Conservation (phyloP, 2,888 invertebrate genomes). For the Cecidostiba fungosa region DNA sequence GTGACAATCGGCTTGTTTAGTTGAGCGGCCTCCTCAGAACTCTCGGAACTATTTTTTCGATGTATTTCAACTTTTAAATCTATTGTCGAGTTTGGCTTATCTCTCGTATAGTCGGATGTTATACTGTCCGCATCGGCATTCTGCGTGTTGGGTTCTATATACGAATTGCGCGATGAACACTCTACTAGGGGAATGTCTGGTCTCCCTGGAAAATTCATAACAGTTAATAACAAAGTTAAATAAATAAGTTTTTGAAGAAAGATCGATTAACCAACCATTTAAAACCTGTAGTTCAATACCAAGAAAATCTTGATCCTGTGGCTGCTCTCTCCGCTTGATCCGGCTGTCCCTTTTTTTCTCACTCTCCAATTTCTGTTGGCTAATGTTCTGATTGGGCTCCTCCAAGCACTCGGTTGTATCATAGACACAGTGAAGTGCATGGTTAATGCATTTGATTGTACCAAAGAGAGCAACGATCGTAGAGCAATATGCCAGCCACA, state of each 20-base stretch:
- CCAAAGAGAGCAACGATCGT: slow-evolving; percentile 91
- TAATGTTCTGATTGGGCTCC: slow-evolving; percentile 83
- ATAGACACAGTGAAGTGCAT: slow-evolving; percentile 95
- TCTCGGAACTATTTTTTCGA: slow-evolving; percentile 94
- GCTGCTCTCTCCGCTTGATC: slow-evolving; percentile 78
- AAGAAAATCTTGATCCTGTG: slow-evolving; percentile 77
- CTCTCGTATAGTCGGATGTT: slow-evolving; percentile 78
- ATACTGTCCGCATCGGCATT: slow-evolving; percentile 79
- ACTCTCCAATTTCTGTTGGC: slow-evolving; percentile 80
- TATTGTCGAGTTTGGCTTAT: slow-evolving; percentile 80
- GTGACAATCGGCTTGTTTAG: slow-evolving; percentile 73
- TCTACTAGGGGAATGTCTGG: slow-evolving; percentile 81
- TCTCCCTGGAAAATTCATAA: slow-evolving; percentile 69
- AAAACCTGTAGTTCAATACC: slow-evolving; percentile 78
- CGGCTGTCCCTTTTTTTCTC: slow-evolving; percentile 78
- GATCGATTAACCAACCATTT: slow-evolving; percentile 71
- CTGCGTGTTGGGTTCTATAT: slow-evolving; percentile 78
- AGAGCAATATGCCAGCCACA: slow-evolving; percentile 93
- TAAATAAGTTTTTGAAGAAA: background rate
- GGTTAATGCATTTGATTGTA: slow-evolving; percentile 92
- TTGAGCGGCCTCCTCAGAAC: slow-evolving; percentile 86
- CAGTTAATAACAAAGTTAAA: background rate
- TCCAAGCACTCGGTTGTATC: slow-evolving; percentile 94
- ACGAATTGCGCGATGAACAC: slow-evolving; percentile 82
- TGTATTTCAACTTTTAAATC: slow-evolving; percentile 97